phyloP scores from a whole-genome alignment of 2,797 vertebrate species.

The Glyptemys insculpta region DNA sequence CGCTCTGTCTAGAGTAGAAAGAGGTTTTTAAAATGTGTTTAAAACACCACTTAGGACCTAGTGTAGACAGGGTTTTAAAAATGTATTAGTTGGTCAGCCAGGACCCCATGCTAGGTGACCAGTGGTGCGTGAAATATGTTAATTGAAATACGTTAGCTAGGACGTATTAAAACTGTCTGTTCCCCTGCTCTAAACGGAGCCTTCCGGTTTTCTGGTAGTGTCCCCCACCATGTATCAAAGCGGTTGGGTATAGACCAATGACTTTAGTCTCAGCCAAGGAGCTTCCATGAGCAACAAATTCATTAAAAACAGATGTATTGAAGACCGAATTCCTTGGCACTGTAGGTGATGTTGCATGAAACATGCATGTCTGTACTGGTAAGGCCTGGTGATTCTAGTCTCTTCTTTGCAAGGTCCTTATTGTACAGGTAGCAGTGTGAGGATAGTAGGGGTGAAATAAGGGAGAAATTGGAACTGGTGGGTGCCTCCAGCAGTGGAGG shows the following conservation, averaged over 20 bases:
- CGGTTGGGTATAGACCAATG: background rate
- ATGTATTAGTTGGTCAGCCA: background rate
- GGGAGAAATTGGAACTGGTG: background rate
- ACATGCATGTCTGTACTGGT: background rate
- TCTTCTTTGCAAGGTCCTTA: background rate
- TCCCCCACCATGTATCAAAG: background rate
- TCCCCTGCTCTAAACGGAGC: background rate
- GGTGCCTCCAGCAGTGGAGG: background rate
- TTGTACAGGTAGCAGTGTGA: accelerated
- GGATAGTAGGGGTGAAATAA: background rate
- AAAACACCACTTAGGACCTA: background rate
- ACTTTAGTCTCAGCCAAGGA: background rate
- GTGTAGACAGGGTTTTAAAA: background rate
- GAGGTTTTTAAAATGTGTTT: background rate
- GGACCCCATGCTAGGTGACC: background rate
- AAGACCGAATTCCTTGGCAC: background rate
- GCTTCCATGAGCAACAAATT: background rate
- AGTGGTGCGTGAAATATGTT: background rate
- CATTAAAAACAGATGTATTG: accelerated
- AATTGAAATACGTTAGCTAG: background rate
- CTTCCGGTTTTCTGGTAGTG: background rate
- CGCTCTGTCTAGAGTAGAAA: background rate
- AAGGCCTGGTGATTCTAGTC: background rate
- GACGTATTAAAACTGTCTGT: background rate
- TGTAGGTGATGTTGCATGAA: background rate